Conservation (phyloP, 1,140 invertebrate genomes). For the Zaprionus taronus region DNA sequence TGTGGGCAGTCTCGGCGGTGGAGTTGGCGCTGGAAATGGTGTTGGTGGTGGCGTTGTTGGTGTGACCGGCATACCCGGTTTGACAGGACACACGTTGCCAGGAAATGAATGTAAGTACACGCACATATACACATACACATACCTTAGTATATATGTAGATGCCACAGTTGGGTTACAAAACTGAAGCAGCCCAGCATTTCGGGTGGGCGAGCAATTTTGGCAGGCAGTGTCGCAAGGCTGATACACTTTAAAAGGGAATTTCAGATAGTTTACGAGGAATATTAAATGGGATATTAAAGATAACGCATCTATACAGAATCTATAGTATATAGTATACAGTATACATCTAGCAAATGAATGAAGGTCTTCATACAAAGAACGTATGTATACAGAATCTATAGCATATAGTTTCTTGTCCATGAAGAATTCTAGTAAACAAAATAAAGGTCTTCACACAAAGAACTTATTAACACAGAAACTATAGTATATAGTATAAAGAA, state of each 20-base stretch:
- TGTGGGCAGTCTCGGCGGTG: conserved; percentile 40
- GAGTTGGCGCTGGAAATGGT: conserved; percentile 43
- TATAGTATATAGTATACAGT: background rate
- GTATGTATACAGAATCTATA: background rate
- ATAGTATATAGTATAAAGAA: background rate
- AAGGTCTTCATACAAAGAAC: no score
- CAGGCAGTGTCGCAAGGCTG: background rate
- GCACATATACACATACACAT: conserved; percentile 31
- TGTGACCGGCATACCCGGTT: conserved; percentile 79
- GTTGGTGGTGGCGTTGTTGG: conserved; percentile 79
- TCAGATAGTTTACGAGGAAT: background rate
- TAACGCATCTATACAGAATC: background rate
- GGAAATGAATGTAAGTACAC: conserved; percentile 90
- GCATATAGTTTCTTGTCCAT: background rate
- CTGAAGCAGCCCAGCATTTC: background rate
- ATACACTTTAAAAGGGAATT: background rate
- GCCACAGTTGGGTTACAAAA: background rate
- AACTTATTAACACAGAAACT: background rate
- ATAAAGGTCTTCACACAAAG: no score
- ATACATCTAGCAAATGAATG: no score
- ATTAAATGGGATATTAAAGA: background rate
- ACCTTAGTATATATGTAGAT: conserved; percentile 18
- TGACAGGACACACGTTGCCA: conserved; percentile 86
- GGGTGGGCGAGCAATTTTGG: background rate
- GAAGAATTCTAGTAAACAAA: no score